Base-by-base conservation (phyloP, 2,113 vertebrate species). In the Vanacampus margaritifer region DNA sequence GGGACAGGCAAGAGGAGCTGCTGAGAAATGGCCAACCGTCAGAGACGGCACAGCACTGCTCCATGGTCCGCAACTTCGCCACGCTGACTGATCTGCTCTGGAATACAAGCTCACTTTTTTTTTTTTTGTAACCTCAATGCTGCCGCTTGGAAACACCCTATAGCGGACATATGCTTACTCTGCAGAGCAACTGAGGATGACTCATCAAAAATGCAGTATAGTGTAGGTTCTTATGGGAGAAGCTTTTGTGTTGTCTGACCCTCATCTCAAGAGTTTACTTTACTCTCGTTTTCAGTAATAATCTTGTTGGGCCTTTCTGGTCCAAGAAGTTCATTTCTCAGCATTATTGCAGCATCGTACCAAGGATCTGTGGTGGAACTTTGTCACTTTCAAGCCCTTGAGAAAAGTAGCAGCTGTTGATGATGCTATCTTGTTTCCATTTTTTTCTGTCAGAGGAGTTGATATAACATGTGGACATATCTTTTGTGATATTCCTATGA, bases 11-110 rank as follows among this genome's bases (percentile, higher is more conserved):
- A 79, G 80, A 83, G 81, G 82, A 88, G 84, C 84, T 62, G 71
- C 76, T 76, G 78, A 85, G 86, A 88, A 88, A 91, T 86, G 88
- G 86, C 87, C 84, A 79, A 84, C 78, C 76, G 64, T 86, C 75
- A 79, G 79, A 85, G 84, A 74, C 58, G 37, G 64, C 70, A 58
- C 78, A 76, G 73, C 81, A 72, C 76, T 36, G 8, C 72, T 64
- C 68, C 5, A 51, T 71, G 72, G 82, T 71, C 65, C 82, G 5
- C 65, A 71, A 76, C 43, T 67, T 53, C 35, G 32, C 67, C 37
- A 24, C 65, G 59, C 32, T 8, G 16, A 57, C 76, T 58, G 32
- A 56, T 74, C 71, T 71, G 68, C 71, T 75, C 81, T 66, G 83
- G 76, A 82, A 80, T 72, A 80, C 75, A 56, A 73, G 67, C 65